Percentiles rank a stretch among this genome's conserved stretches.
These are phyloP conservation scores for Bombylius major DNA, from an alignment of 2,888 invertebrate species.

Conservation along the genomic window DNA sequence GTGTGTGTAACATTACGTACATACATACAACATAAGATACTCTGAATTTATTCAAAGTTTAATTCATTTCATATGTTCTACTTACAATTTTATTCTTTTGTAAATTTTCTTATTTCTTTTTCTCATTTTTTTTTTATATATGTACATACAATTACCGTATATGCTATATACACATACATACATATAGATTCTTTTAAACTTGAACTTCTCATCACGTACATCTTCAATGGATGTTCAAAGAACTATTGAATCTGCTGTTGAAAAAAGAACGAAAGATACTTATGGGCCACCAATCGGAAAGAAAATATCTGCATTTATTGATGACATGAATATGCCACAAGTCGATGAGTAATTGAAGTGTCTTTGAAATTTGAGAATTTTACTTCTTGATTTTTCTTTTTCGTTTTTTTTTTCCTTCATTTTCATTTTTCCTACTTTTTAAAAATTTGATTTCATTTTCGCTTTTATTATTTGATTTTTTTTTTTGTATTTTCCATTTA, in stretches of 20 bases:
- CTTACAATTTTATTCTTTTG: not conserved
- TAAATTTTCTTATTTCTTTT: not conserved
- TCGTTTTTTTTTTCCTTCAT: not conserved
- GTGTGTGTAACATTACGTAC: not conserved
- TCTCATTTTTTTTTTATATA: too few relatives aligned
- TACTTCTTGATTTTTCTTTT: not conserved
- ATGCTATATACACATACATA: not conserved
- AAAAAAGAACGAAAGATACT: conserved; percentile 80
- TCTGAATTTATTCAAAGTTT: too few relatives aligned
- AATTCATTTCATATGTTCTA: too few relatives aligned
- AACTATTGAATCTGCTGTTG: conserved; percentile 74
- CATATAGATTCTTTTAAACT: conserved; percentile 41
- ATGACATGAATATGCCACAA: conserved; percentile 91
- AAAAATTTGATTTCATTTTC: not conserved
- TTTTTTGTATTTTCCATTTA: not conserved
- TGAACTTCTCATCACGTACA: conserved; percentile 86
- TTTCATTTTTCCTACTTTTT: not conserved
- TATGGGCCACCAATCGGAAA: conserved; percentile 86
- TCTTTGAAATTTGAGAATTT: not conserved
- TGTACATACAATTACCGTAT: too few relatives aligned
- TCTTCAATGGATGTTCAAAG: conserved; percentile 83
- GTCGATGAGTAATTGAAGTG: conserved; percentile 38
- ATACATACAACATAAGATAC: too few relatives aligned
- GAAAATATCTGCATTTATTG: conserved; percentile 77
- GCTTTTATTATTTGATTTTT: not conserved